Evolutionary conservation across 2,797 vertebrate species (phyloP), one percentile per base, ranked within the genome.

Genomic region (Ceryle rudis): DNA sequence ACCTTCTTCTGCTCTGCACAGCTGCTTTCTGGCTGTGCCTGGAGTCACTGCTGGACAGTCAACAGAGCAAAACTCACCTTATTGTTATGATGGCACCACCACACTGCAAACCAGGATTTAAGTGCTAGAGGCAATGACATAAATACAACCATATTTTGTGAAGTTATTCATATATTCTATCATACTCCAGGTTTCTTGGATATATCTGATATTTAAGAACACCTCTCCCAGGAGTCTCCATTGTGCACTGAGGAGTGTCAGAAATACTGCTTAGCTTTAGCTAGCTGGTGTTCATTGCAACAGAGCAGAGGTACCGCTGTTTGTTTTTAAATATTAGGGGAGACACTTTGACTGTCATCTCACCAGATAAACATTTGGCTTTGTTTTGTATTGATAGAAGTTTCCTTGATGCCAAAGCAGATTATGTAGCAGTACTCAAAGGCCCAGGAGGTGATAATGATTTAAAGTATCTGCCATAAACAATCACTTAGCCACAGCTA

Each of bases 391-490:
- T 81, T 67, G 82, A 89, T 77, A 85, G 93, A 96, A 66, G 90
- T 55, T 94, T 93, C 79, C 91, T 74, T 92, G 93, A 96, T 96
- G 86, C 66, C 83, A 85, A 86, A 93, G 17, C 57, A 91, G 95
- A 91, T 84, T 89, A 60, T 49, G 51, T 69, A 44, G 86, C 77
- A 20, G 42, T 51, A 71, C 86, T 97, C 95, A 97, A 96, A 96
- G 74, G 67, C 89, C 37, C 89, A 41, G 94, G 91, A 96, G 96
- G 95, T 95, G 95, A 96, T 95, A 97, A 97, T 93, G 96, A 96
- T 94, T 95, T 93, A 94, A 94, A 97, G 96, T 94, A 93, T 95
- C 92, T 96, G 90, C 96, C 91, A 91, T 97, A 96, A 97, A 97
- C 96, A 97, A 95, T 95, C 96, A 96, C 95, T 96, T 95, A 97